Evolutionary conservation across 2,113 vertebrate genomes (phyloP).

Genomic region (Mesembrinibis cayennensis): DNA sequence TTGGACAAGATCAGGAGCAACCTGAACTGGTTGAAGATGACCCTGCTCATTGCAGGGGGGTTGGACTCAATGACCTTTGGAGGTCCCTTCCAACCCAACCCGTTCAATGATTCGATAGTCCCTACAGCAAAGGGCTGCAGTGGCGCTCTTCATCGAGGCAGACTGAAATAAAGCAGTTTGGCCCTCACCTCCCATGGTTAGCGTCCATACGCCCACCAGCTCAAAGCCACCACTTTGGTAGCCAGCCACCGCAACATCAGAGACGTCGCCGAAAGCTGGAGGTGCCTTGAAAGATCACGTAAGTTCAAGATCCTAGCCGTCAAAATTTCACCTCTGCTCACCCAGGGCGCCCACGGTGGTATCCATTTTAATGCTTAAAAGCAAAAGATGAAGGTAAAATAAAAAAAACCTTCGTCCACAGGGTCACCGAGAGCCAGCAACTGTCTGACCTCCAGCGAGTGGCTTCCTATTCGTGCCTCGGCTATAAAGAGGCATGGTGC

Average conservation of each 20-base stretch:
- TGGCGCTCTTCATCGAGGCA: not conserved
- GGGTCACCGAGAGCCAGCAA: not conserved
- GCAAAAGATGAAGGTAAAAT: not conserved
- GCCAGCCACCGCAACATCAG: not conserved
- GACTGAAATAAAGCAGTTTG: not conserved
- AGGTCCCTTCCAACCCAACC: not conserved
- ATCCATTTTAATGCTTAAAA: fast-evolving
- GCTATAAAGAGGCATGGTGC: not conserved
- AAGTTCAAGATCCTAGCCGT: not conserved
- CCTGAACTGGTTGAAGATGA: not conserved
- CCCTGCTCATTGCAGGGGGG: not conserved
- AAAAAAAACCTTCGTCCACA: not conserved
- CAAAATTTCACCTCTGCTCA: not conserved
- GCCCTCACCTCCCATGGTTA: no score
- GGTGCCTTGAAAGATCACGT: not conserved
- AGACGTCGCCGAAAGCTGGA: not conserved
- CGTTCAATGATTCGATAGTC: not conserved
- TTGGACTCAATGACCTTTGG: not conserved
- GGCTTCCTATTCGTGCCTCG: not conserved
- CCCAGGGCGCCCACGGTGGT: not conserved
- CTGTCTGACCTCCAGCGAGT: not conserved
- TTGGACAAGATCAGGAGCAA: not conserved
- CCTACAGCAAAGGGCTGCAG: not conserved
- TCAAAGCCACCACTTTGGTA: not conserved
- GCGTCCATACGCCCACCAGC: not conserved